These are phyloP conservation scores for Peromyscus californicus DNA, from an alignment of 2,113 vertebrate species.

Conservation along the genomic window DNA sequence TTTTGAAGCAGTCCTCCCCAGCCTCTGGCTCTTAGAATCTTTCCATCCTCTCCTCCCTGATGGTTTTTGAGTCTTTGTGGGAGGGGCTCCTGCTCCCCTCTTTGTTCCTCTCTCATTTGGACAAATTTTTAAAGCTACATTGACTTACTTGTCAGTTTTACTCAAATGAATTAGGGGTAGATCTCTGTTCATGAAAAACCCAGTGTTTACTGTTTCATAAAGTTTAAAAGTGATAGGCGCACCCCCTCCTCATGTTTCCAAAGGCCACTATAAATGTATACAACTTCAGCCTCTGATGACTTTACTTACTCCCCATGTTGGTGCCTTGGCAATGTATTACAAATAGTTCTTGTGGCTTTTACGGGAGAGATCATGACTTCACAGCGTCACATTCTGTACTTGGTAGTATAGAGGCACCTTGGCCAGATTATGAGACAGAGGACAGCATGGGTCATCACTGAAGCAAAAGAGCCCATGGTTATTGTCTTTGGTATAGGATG, in stretches of 20 bases:
- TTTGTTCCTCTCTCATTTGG: background rate
- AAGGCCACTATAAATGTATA: background rate
- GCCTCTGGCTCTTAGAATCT: background rate
- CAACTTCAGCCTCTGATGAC: background rate
- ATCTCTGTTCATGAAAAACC: slow-evolving; percentile 1
- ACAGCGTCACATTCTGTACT: slow-evolving; percentile 28
- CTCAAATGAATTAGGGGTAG: background rate
- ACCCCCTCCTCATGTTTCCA: background rate
- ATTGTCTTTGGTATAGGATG: slow-evolving; percentile 35
- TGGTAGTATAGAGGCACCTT: background rate
- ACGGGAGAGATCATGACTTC: slow-evolving; percentile 56
- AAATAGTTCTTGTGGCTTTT: slow-evolving; percentile 42
- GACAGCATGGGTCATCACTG: slow-evolving; percentile 21
- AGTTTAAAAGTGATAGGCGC: slow-evolving; percentile 52
- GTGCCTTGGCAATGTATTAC: background rate
- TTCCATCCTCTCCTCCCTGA: background rate
- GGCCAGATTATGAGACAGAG: slow-evolving; percentile 11
- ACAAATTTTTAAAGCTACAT: background rate
- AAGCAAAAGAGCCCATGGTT: background rate
- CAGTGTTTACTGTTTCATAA: slow-evolving; percentile 19
- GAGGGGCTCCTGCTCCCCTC: no score
- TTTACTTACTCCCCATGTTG: slow-evolving; percentile 8
- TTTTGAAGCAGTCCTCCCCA: background rate
- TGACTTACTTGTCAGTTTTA: background rate
- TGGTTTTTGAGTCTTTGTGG: background rate